These are phyloP conservation scores for Drosophila pseudoananassae DNA, from an alignment of 1,140 invertebrate genomes.

Conservation along the genomic window DNA sequence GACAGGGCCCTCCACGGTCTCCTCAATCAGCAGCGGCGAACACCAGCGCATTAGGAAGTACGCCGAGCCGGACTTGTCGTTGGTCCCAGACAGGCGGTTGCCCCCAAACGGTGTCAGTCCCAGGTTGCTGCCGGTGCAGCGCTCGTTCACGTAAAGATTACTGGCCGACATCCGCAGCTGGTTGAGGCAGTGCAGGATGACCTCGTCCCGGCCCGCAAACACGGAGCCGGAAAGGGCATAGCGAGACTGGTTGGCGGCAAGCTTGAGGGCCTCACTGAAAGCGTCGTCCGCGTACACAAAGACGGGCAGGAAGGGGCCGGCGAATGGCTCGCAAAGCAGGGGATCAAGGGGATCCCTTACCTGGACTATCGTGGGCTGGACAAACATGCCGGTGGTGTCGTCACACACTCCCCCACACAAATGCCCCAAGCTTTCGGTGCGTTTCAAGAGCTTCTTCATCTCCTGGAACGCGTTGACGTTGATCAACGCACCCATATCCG, in stretches of 20 bases:
- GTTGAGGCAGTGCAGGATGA: slow-evolving; percentile 89
- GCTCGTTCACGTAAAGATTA: slow-evolving; percentile 99
- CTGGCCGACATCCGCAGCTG: slow-evolving; percentile 93
- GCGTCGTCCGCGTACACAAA: slow-evolving; percentile 94
- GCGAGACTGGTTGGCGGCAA: slow-evolving; percentile 90
- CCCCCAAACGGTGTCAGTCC: slow-evolving; percentile 99
- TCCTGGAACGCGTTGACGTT: slow-evolving; percentile 95
- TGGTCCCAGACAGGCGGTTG: slow-evolving; percentile 96
- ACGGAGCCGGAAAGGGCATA: slow-evolving; percentile 97
- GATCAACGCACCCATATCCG: slow-evolving; percentile 96
- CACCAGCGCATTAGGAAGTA: slow-evolving; percentile 96
- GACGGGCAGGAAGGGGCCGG: slow-evolving; percentile 95
- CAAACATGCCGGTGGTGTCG: slow-evolving; percentile 94
- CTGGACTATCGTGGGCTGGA: slow-evolving; percentile 97
- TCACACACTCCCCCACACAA: slow-evolving; percentile 95
- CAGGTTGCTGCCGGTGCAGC: slow-evolving; percentile 98
- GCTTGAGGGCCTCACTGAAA: slow-evolving; percentile 84
- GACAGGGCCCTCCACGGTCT: slow-evolving; percentile 24
- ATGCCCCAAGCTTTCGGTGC: slow-evolving; percentile 92
- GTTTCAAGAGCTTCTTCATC: slow-evolving; percentile 94
- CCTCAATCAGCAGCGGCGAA: slow-evolving; percentile 86
- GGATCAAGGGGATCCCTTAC: slow-evolving; percentile 93
- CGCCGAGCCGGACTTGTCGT: slow-evolving; percentile 99
- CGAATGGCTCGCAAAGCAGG: slow-evolving; percentile 97
- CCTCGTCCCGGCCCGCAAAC: slow-evolving; percentile 93